phyloP scores from a whole-genome alignment of 2,113 vertebrate genomes.

The Galemys pyrenaicus region DNA sequence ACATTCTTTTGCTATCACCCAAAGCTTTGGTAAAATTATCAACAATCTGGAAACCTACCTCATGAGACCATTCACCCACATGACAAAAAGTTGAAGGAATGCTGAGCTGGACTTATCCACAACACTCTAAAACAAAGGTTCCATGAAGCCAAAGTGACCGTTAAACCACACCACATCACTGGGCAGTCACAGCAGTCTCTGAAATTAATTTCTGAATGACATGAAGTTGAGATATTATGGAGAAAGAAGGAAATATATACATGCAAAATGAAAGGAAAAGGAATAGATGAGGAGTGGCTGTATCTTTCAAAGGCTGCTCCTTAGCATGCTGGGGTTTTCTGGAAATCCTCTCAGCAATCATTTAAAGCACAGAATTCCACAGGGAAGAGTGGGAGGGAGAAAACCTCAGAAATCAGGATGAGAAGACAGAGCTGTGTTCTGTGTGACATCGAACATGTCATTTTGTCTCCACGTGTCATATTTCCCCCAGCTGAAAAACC shows the following conservation, averaged over 20 bases:
- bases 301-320: neutral
- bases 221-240: neutral
- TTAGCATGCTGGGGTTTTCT: neutral
- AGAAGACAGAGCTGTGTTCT: neutral
- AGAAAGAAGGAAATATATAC: neutral
- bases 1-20: neutral
- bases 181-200: neutral
- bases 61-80: neutral
- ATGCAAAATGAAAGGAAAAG: neutral
- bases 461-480: neutral
- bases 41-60: constrained; percentile 3
- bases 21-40: constrained; percentile 40
- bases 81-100: neutral
- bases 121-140: neutral
- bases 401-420: neutral
- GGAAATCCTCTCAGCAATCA: neutral
- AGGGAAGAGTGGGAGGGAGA: neutral
- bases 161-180: rapidly evolving
- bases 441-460: neutral
- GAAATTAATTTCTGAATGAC: neutral
- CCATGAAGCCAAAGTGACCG: neutral
- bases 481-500: neutral
- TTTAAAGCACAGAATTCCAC: neutral
- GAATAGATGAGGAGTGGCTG: rapidly evolving
- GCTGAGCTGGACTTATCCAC: neutral